Base-by-base conservation (phyloP, 2,888 invertebrate species). In the Rotaria sp. region DNA sequence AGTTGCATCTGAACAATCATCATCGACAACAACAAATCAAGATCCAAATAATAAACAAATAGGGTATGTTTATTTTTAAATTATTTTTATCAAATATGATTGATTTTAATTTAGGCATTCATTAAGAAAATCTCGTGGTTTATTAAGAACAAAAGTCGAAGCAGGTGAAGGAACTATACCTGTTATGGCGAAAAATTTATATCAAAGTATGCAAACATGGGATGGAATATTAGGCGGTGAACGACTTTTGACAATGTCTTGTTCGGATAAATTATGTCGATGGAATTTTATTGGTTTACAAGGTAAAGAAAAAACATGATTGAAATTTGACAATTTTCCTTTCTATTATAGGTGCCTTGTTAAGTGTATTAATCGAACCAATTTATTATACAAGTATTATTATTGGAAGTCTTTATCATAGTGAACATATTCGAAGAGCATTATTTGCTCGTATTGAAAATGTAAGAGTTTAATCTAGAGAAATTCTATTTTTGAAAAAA, bases 141-240 rank as follows among this genome's bases (percentile, higher is more conserved):
- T 95, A 89, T 93, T 98, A 86, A 93, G 97, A 88, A 96, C 96
- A 0, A 98, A 98, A 93, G 96, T 98, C 87, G 97, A 98, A 91
- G 96, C 96, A 0, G 97, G 97, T 3, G 96, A 97, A 92, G 96
- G 96, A 15, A 96, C 96, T 0, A 95, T 96, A 89, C 84, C 87
- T 30, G 84, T 84, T 10, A 24, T 35, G 24, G 74, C 84, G 8
- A 80, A 80, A 45, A 80, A 4, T 15, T 45, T 80, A 41, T 67
- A 74, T 41, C 84, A 38, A 45, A 88, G 88, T n/a, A 88, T 90
- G 21, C 92, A 92, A 89, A 92, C 92, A 11, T 91, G 91, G 90
- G 92, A 92, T 87, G 92, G 91, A 7, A 90, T 92, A 10, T 88
- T 90, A 35, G 80, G 80, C n/a, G 80, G 80, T 80, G 80, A 80